Evolutionary conservation across 2,888 invertebrate species (phyloP), one percentile per base, ranked within the genome.

Genomic region (Cheiracanthium punctorium): DNA sequence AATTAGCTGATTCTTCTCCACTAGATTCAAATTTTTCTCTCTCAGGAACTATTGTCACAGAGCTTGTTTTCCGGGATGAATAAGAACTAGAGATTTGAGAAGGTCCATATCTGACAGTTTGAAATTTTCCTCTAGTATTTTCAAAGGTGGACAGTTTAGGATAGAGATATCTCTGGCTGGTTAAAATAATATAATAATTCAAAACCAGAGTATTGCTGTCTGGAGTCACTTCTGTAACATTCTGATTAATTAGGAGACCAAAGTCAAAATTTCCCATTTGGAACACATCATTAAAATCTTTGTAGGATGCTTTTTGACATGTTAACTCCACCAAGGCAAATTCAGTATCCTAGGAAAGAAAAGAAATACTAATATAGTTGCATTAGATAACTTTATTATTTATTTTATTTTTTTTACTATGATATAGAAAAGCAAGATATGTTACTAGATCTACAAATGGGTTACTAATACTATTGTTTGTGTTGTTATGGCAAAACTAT

Each of bases 181-280:
- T 94, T 52, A 95, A 91, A 74, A 95, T 92, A 32, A 94, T 91
- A 90, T 94, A 94, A 90, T 93, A 94, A 90, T 93, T 93, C 37
- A 94, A 91, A 87, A 92, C 92, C 17, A 94, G 91, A 80, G 88
- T 67, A 88, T 90, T 80, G 87, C 88, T 58, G 71, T 87, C 89
- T 5, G 64, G 28, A 7, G 29, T 33, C 4, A 28, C 24, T 20
- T 77, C 82, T n/a, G 80, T n/a, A 17, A 81, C 64, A 82, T 93
- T 92, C 89, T 94, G 94, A n/a, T 94, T 93, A 41, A 95, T 94
- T 20, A 95, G 93, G 52, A 95, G 91, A 0, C 94, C 94, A 24
- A 95, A 93, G 89, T 95, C 94, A 91, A 95, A 95, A 90, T 94
- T 94, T 88, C 95, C 94, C 0, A 93, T 93, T 87, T 94, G 94